These are phyloP conservation scores for Andrena bucephala DNA, from an alignment of 2,888 invertebrate species.

Conservation along the genomic window DNA sequence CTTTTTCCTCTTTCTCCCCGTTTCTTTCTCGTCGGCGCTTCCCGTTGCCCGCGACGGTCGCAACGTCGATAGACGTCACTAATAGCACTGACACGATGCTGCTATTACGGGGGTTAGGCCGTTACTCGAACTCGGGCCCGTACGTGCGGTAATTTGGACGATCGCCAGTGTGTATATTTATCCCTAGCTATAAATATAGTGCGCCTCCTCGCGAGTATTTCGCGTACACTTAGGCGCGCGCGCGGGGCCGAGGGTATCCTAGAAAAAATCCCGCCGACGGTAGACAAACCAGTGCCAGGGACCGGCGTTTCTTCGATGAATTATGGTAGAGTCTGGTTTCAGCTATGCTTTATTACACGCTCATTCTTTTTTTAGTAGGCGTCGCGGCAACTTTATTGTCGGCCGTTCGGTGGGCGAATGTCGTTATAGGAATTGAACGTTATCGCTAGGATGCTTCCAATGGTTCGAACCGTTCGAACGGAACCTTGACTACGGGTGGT, in stretches of 20 bases:
- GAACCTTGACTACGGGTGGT: no score
- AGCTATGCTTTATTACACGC: neutral
- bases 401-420: neutral
- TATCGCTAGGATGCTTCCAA: no score
- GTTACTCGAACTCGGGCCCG: conserved; percentile 59
- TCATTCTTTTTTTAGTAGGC: neutral
- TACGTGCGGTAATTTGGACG: conserved; percentile 76
- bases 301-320: conserved; percentile 22
- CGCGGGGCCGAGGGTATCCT: conserved; percentile 36
- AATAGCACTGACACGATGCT: conserved; percentile 79
- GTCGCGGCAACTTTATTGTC: neutral
- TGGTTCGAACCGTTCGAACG: no score
- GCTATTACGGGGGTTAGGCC: conserved; percentile 77
- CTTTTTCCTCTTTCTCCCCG: neutral
- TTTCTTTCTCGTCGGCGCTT: conserved; percentile 21
- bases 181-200: conserved; percentile 83
- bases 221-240: conserved; percentile 21
- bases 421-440: neutral
- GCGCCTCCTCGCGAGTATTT: conserved; percentile 48
- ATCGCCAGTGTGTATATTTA: conserved; percentile 83
- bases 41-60: conserved; percentile 15
- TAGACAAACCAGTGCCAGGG: conserved; percentile 21
- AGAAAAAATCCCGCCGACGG: conserved; percentile 31
- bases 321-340: conserved; percentile 29
- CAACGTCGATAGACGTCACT: conserved; percentile 69